phyloP scores from a whole-genome alignment of 2,113 vertebrate genomes.

The Oxygymnocypris stewartii region DNA sequence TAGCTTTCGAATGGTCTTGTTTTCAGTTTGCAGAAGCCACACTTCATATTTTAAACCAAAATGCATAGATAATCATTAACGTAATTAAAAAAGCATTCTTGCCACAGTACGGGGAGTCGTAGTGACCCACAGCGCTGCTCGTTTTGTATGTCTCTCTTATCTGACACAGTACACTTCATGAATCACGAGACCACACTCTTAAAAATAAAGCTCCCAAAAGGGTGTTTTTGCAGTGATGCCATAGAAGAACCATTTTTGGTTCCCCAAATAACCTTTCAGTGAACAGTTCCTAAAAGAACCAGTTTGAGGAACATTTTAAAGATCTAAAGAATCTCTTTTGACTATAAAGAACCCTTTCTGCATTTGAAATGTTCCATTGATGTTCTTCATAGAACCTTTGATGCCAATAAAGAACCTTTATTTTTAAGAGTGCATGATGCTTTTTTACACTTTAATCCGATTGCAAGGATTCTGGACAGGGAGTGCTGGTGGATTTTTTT shows the following conservation, averaged over 20 bases:
- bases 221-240: too few species aligned
- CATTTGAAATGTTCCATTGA: too few species aligned
- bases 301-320: too few species aligned
- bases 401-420: too few species aligned
- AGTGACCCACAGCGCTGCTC: not conserved
- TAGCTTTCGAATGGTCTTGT: not conserved
- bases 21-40: not conserved
- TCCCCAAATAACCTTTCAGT: too few species aligned
- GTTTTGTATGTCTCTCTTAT: not conserved
- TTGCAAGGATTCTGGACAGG: slow-evolving; percentile 7
- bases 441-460: not conserved
- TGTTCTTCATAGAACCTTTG: too few species aligned
- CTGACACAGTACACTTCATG: not conserved
- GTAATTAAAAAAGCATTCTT: not conserved
- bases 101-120: not conserved
- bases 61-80: not conserved
- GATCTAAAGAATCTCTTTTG: too few species aligned
- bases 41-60: not conserved
- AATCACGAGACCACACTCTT: too few species aligned
- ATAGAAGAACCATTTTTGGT: too few species aligned
- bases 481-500: slow-evolving; percentile 60
- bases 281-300: too few species aligned
- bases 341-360: too few species aligned
- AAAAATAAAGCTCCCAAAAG: too few species aligned
- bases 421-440: not conserved